Evolutionary conservation across 2,113 vertebrate species (phyloP), one percentile per base, ranked within the genome.

Genomic region (Catagonus wagneri): DNA sequence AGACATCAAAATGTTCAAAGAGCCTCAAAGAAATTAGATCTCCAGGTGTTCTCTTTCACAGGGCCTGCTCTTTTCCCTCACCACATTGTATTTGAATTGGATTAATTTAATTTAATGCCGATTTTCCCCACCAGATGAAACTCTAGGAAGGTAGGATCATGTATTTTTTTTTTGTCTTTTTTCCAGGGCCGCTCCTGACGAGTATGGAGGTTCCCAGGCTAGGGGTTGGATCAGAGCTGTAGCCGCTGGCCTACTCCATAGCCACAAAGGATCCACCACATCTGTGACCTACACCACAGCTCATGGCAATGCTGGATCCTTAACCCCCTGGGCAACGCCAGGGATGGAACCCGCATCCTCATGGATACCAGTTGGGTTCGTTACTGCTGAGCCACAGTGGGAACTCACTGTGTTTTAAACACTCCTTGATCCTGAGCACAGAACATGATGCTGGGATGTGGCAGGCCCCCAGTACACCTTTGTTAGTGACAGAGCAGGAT

Each of bases 11-110:
- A 44, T 4, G 8, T 44, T 44, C 44, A 44, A 44, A 44, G 44
- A 44, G 44, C 12, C 61, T 93, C n/a, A 78, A 60, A 63, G 71
- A 68, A 89, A 66, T 92, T 71, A 61, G n/a, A 27, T 76, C 25
- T 25, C 39, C 39, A 79, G 72, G 69, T 94, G 34, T 60, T 92
- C 32, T 89, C 52, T 93, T 80, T 83, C 69, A 19, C 56, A 84
- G 79, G 68, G 36, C 75, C 50, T 39, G 22, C 1, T 79, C 7
- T 81, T 44, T 93, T 94, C 58, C 54, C 25, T 87, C 71, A 68
- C 44, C 16, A 63, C 2, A 1, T 66, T 80, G 16, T 75, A 19
- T 97, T 88, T 91, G 2, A 72, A n/a, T 88, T 95, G 23, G 32
- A 68, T 95, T 83, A 20, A 56, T 76, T 80, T 87, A 63, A 27